These are phyloP conservation scores for Tyrannus savana DNA, from an alignment of 2,113 vertebrate genomes.

Conservation along the genomic window DNA sequence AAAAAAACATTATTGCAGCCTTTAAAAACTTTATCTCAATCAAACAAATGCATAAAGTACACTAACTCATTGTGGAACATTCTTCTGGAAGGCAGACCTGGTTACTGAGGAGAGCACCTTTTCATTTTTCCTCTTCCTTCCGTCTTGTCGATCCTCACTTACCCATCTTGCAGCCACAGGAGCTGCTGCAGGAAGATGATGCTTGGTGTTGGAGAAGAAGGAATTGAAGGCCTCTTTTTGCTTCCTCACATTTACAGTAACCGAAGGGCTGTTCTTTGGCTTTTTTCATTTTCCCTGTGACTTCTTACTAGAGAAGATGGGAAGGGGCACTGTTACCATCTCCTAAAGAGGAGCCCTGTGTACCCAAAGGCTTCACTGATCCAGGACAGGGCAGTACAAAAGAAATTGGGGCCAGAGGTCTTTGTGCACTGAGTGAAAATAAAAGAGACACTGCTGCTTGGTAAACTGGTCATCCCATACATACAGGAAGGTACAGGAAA, in stretches of 20 bases:
- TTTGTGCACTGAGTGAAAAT: neutral
- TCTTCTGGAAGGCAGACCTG: neutral
- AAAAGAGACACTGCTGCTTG: neutral
- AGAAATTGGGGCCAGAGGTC: neutral
- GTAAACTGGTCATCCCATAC: neutral
- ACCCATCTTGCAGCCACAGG: neutral
- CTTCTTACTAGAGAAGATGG: neutral
- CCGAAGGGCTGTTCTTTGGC: neutral
- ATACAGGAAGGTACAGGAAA: neutral
- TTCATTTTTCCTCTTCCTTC: neutral
- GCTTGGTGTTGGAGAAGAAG: neutral
- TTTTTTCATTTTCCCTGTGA: neutral
- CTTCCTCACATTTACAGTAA: neutral
- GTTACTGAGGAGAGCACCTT: neutral
- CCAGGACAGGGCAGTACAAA: neutral
- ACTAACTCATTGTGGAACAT: neutral
- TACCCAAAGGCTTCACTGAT: neutral
- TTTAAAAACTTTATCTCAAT: neutral
- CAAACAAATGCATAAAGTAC: neutral
- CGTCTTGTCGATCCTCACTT: neutral
- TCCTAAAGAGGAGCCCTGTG: neutral
- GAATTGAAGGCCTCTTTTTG: neutral
- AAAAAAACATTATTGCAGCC: neutral
- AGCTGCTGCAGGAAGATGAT: neutral
- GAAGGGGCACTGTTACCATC: fast-evolving